A percentile compares a stretch with the other conserved stretches of the same genome.
phyloP scores from a whole-genome alignment of 2,888 invertebrate genomes.

The Spodoptera littoralis region DNA sequence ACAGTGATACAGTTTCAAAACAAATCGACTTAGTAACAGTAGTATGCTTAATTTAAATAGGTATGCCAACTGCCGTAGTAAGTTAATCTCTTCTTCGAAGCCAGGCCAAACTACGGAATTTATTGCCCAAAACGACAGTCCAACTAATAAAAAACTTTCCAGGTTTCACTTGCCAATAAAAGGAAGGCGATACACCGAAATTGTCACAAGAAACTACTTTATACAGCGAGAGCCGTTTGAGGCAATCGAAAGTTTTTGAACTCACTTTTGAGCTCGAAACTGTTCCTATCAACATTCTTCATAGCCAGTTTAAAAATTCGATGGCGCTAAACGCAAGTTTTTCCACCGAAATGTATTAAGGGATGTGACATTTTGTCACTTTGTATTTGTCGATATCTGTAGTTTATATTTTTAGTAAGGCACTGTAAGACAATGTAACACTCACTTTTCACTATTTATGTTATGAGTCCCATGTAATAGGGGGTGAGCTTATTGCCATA shows the following conservation, averaged over 20 bases:
- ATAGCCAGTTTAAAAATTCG: constrained; percentile 55
- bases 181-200: constrained; percentile 23
- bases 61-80: too few relatives aligned
- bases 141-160: constrained; percentile 16
- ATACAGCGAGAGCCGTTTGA: constrained; percentile 34
- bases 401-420: too few relatives aligned
- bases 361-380: constrained; percentile 9
- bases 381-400: constrained; percentile 21
- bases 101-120: background rate
- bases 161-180: constrained; percentile 30
- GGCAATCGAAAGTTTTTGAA: constrained; percentile 47
- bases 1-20: too few relatives aligned
- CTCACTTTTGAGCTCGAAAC: constrained; percentile 44
- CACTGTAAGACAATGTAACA: too few relatives aligned
- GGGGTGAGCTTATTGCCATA: too few relatives aligned
- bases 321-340: constrained; percentile 64
- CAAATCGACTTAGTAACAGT: too few relatives aligned
- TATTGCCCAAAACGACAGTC: constrained; percentile 15
- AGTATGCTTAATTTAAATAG: too few relatives aligned
- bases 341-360: constrained; percentile 43
- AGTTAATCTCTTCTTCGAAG: too few relatives aligned
- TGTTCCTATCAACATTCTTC: constrained; percentile 59
- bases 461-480: too few relatives aligned
- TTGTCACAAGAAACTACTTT: constrained; percentile 41
- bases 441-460: too few relatives aligned